These are phyloP conservation scores for Lamellibrachia satsuma DNA, from an alignment of 2,888 invertebrate species.

Conservation along the genomic window DNA sequence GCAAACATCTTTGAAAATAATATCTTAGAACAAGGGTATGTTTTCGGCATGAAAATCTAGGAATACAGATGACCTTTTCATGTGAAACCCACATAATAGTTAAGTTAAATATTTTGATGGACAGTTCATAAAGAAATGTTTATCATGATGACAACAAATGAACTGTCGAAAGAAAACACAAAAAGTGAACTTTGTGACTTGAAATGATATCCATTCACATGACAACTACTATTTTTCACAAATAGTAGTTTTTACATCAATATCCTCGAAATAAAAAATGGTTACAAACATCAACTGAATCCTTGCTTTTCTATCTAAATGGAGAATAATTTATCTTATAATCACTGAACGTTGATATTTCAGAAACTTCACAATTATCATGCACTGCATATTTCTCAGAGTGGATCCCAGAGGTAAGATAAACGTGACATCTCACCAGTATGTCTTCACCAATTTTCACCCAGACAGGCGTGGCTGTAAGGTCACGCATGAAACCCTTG, in stretches of 20 bases:
- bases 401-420: not conserved
- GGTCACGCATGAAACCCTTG: conserved; percentile 55
- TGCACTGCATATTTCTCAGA: no score
- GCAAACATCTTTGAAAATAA: not conserved
- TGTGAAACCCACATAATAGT: not conserved
- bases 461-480: conserved; percentile 58
- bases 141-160: not conserved
- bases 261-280: not conserved
- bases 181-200: not conserved
- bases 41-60: not conserved
- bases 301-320: no score
- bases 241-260: not conserved
- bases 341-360: no score
- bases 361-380: no score
- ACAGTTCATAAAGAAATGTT: not conserved
- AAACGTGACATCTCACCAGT: not conserved
- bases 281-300: not conserved
- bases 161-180: not conserved
- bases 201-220: not conserved
- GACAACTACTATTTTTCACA: not conserved
- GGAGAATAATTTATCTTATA: no score
- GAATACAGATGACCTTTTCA: not conserved
- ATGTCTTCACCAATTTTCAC: conserved; percentile 49
- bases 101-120: not conserved
- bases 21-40: not conserved